A percentile compares a stretch with the other conserved stretches of the same genome.
phyloP scores from a whole-genome alignment of 2,888 invertebrate genomes.

The Acanthacorydalis orientalis region DNA sequence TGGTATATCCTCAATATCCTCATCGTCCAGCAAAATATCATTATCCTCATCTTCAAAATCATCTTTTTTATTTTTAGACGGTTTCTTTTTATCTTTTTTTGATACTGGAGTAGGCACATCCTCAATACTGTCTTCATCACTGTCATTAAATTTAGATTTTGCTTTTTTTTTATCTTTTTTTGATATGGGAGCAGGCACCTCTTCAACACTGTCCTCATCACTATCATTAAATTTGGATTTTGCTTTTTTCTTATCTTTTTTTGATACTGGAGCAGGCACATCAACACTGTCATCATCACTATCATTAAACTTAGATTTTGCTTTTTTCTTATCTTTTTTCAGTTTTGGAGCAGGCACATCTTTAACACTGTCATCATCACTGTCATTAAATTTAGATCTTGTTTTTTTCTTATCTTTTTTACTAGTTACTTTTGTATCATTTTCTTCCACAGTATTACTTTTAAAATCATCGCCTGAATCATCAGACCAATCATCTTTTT shows the following conservation, averaged over 20 bases:
- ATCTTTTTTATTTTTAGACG: constrained; percentile 8
- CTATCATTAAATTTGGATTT: constrained; percentile 8
- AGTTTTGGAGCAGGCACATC: constrained; percentile 16
- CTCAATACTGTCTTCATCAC: constrained; percentile 10
- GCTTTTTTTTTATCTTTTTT: constrained; percentile 11
- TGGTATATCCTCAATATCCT: constrained; percentile 9
- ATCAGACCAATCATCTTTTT: constrained; percentile 13
- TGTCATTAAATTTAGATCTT: constrained; percentile 9
- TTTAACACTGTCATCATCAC: constrained; percentile 12
- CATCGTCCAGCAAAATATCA: constrained; percentile 10
- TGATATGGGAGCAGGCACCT: constrained; percentile 10
- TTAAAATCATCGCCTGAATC: constrained; percentile 14
- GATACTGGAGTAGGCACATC: constrained; percentile 5
- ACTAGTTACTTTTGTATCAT: constrained; percentile 10
- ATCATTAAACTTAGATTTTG: constrained; percentile 7
- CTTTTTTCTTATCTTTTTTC: constrained; percentile 11
- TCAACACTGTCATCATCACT: constrained; percentile 10
- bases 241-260: constrained; percentile 5
- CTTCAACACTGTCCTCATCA: constrained; percentile 11
- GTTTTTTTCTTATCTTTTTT: constrained; percentile 12
- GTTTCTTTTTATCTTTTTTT: constrained; percentile 5
- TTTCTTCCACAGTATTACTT: constrained; percentile 10
- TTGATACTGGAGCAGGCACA: background rate
- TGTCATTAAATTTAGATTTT: constrained; percentile 8
- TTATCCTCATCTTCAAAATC: constrained; percentile 16